Conservation (phyloP, 1,140 invertebrate genomes). For the Steinernema feltiae region DNA sequence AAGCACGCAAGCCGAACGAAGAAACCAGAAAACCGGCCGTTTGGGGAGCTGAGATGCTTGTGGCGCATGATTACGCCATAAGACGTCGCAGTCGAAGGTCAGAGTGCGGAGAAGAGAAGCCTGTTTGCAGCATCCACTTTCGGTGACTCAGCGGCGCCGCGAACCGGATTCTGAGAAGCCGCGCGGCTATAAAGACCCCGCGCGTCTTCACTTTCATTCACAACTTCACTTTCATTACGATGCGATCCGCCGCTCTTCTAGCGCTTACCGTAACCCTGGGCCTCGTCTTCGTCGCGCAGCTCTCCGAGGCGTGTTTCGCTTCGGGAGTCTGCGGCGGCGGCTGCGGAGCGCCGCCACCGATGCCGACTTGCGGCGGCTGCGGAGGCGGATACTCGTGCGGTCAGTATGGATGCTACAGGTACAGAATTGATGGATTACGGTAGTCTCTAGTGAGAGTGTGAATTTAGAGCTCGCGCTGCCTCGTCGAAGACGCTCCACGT, state of each 20-base stretch:
- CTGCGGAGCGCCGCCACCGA: constrained; percentile 29
- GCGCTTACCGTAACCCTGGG: not conserved
- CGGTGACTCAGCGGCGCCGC: no score
- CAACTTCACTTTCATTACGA: not conserved
- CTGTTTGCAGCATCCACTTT: no score
- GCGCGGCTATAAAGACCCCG: no score
- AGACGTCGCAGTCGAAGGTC: no score
- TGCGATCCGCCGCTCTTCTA: not conserved
- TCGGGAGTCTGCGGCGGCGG: constrained; percentile 38
- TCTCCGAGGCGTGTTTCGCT: constrained; percentile 34
- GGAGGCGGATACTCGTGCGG: constrained; percentile 31
- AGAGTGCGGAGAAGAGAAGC: no score
- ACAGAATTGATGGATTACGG: not conserved
- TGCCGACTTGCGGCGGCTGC: constrained; percentile 31
- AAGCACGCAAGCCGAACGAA: no score
- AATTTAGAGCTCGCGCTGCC: constrained; percentile 26
- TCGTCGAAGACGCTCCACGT: constrained; percentile 31
- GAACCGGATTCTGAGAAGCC: no score
- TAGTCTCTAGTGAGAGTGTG: no score
- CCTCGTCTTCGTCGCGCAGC: not conserved
- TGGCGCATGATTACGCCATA: no score
- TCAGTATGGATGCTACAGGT: constrained; percentile 34
- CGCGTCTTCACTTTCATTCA: no score
- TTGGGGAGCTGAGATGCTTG: no score
- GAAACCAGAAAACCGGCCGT: no score